These are phyloP conservation scores for Lampris incognitus DNA, from an alignment of 2,113 vertebrate genomes.

Conservation along the genomic window DNA sequence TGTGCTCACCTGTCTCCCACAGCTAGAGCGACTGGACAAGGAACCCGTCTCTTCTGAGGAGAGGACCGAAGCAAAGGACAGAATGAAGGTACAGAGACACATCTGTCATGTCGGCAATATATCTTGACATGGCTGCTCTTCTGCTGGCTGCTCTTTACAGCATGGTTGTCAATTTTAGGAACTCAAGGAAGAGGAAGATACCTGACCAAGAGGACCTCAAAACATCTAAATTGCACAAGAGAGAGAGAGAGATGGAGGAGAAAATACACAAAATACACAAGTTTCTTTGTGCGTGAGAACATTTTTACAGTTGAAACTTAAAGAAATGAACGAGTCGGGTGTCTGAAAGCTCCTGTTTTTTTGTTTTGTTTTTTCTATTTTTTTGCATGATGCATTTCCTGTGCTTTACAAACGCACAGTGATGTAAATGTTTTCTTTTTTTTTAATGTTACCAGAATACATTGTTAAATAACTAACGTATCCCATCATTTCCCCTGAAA, in stretches of 20 bases:
- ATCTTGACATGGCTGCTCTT: not conserved
- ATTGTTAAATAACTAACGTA: not conserved
- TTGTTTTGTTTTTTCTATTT: not conserved
- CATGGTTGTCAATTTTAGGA: conserved; percentile 62
- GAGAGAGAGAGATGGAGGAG: no score
- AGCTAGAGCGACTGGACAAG: conserved; percentile 90
- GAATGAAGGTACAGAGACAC: conserved; percentile 57
- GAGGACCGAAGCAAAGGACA: conserved; percentile 75
- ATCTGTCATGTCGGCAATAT: not conserved
- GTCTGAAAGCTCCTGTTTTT: not conserved
- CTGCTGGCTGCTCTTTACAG: conserved; percentile 8
- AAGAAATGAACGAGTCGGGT: no score
- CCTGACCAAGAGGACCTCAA: conserved; percentile 34
- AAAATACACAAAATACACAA: no score
- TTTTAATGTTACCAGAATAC: no score
- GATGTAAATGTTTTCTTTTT: no score
- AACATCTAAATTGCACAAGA: not conserved
- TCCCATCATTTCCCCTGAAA: not conserved
- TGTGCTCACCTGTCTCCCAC: conserved; percentile 79
- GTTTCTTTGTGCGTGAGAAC: not conserved
- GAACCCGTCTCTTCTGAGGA: conserved; percentile 83
- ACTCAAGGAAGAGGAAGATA: conserved; percentile 59
- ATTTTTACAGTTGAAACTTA: not conserved
- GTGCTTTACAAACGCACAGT: not conserved
- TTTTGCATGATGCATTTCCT: not conserved